These are phyloP conservation scores for Wiebesia pumilae DNA, from an alignment of 1,140 invertebrate genomes.

Conservation along the genomic window DNA sequence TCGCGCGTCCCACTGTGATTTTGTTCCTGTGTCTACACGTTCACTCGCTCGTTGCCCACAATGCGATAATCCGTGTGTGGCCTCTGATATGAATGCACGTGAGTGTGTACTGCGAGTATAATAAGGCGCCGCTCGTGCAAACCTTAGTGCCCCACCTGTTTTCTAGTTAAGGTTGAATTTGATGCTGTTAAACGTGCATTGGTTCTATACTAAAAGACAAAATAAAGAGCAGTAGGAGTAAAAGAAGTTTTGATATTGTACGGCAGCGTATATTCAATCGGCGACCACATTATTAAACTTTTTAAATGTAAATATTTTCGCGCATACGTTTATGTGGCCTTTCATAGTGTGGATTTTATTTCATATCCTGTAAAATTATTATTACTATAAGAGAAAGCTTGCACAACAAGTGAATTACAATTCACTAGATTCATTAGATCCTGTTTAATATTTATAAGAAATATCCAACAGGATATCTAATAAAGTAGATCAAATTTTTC, in stretches of 20 bases:
- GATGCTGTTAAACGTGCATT: not conserved
- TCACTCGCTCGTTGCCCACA: constrained; percentile 18
- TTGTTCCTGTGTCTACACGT: constrained; percentile 17
- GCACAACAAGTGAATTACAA: not conserved
- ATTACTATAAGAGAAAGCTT: not conserved
- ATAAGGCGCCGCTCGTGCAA: not conserved
- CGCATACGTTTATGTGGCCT: not conserved
- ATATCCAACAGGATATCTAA: no score
- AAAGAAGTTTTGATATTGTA: not conserved
- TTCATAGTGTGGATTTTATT: not conserved
- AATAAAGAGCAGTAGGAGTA: not conserved
- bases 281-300: not conserved
- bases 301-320: not conserved
- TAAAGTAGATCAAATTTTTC: no score
- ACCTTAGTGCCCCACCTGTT: constrained; percentile 23
- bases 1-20: constrained; percentile 44
- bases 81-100: not conserved
- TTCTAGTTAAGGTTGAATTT: not conserved
- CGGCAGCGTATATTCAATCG: not conserved
- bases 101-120: not conserved
- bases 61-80: constrained; percentile 30
- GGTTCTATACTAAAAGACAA: not conserved
- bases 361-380: not conserved
- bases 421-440: no score
- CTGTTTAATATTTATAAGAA: no score